A percentile compares a stretch with the other conserved stretches of the same genome.
Conservation (phyloP, 1,140 invertebrate genomes). For the Euura saliciscinereae region DNA sequence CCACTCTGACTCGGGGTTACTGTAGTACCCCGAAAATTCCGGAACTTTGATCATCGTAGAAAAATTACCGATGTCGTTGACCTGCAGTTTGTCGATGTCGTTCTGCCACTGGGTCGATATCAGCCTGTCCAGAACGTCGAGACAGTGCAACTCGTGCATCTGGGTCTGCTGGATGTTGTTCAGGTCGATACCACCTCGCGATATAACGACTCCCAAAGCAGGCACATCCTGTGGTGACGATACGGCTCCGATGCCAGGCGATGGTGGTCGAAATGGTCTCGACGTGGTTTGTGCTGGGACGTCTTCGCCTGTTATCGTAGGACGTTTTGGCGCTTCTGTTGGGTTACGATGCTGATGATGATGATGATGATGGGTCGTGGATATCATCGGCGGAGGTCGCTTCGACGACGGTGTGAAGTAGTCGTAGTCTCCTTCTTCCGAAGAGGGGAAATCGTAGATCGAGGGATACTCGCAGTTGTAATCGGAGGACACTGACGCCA, state of each 20-base stretch:
- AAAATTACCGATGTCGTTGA: not conserved
- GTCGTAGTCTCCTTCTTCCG: no score
- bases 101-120: not conserved
- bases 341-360: no score
- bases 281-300: not conserved
- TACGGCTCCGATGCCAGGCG: not conserved
- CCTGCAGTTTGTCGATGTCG: not conserved
- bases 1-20: not conserved
- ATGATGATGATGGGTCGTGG: no score
- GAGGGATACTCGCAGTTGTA: not conserved
- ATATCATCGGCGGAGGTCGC: no score
- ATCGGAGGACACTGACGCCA: not conserved
- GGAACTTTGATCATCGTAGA: not conserved
- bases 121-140: not conserved
- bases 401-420: no score
- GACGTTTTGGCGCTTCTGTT: no score
- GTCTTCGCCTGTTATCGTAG: no score
- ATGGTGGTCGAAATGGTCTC: not conserved
- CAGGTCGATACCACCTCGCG: not conserved
- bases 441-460: not conserved
- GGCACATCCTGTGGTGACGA: not conserved
- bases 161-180: not conserved
- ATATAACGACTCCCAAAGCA: not conserved
- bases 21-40: not conserved
- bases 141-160: not conserved